Evolutionary conservation across 2,888 invertebrate species (phyloP), one percentile per base, ranked within the genome.

Genomic region (Nemurella pictetii): DNA sequence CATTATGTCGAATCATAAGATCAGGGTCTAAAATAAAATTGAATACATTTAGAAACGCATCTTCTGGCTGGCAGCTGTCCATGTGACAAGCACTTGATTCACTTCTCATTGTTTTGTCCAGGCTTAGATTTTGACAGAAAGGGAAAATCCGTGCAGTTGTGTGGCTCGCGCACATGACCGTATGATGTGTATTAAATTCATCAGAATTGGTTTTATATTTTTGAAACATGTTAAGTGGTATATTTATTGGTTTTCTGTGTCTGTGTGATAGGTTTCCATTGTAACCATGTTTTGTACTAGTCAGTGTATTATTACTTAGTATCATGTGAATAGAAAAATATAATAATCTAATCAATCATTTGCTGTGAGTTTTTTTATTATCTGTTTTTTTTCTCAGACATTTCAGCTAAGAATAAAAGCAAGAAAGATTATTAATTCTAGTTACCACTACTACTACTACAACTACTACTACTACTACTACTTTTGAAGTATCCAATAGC

Each of bases 221-320:
- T 35, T 80, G 80, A 30, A 80, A 80, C 78, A 80, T 36, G 75
- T 75, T 25, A 55, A 75, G 27, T 28, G 75, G n/a, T 73, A 30
- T 30, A n/a, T 29, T 15, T 30, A 35, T 35, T 35, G n/a, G 30
- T 80, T 80, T 20, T 26, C 55, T 82, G 27, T 85, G 77, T 55
- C 55, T 20, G 72, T 85, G 84, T 86, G 86, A 86, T 86, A 85
- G 86, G 85, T 86, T 86, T 85, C 35, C 82, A 3, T 12, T 32
- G 83, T 85, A 86, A 86, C 83, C 84, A 36, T 80, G 32, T 86
- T 72, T 85, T 84, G 85, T 86, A 84, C 86, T 86, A 86, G 86
- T 86, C 86, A 86, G 32, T 55, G 55, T 55, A 55, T 55, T 55
- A 55, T 55, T 55, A 55, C 2, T 55, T 55, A 55, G 55, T 55